phyloP scores from a whole-genome alignment of 2,888 invertebrate species.

The Noctuana brunneofusca region DNA sequence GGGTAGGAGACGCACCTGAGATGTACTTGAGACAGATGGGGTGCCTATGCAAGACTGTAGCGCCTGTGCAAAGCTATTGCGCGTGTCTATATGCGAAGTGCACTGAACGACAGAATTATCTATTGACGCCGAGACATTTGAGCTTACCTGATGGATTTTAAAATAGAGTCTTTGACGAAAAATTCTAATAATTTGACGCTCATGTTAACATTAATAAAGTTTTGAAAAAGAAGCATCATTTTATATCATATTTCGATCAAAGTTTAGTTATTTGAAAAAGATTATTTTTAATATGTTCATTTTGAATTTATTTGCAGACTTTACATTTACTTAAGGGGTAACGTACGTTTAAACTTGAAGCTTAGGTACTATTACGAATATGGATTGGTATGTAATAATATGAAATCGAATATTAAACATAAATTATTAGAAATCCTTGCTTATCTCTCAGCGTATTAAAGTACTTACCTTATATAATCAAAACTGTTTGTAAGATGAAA shows the following conservation, averaged over 20 bases:
- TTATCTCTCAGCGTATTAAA: too few relatives aligned
- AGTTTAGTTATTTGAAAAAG: too few relatives aligned
- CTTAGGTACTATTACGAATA: too few relatives aligned
- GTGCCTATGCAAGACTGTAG: background rate
- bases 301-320: too few relatives aligned
- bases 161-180: background rate
- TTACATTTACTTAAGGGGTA: too few relatives aligned
- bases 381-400: too few relatives aligned
- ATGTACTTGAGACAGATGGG: constrained; percentile 34
- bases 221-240: background rate
- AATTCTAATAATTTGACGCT: background rate
- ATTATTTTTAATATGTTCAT: too few relatives aligned
- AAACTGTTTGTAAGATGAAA: too few relatives aligned
- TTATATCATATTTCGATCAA: background rate
- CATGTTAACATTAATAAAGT: background rate
- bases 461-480: too few relatives aligned
- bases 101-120: constrained; percentile 4
- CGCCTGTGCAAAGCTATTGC: background rate
- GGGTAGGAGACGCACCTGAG: constrained; percentile 33
- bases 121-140: constrained; percentile 17
- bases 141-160: background rate
- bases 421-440: too few relatives aligned
- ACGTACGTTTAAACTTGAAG: too few relatives aligned
- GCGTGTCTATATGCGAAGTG: constrained; percentile 2
- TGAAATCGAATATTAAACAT: too few relatives aligned